phyloP scores from a whole-genome alignment of 2,888 invertebrate species.

The Drosophila subsilvestris region DNA sequence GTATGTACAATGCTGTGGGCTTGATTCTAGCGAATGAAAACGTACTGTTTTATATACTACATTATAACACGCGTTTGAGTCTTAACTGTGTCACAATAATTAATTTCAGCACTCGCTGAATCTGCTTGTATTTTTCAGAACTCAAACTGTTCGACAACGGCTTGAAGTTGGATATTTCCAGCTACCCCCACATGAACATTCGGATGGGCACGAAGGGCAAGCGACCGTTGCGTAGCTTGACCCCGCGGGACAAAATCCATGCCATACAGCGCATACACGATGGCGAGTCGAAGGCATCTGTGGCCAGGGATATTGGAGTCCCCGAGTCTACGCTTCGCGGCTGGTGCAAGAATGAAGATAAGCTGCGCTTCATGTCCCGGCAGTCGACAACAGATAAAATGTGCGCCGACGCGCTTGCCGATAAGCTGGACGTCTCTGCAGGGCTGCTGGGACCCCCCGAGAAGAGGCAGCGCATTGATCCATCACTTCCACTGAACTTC shows the following conservation, averaged over 20 bases:
- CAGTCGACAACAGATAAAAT: constrained; percentile 89
- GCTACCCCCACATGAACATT: constrained; percentile 83
- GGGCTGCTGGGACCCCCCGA: constrained; percentile 81
- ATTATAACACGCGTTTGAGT: constrained; percentile 48
- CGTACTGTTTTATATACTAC: constrained; percentile 53
- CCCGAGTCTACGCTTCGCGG: constrained; percentile 94
- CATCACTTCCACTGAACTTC: constrained; percentile 82
- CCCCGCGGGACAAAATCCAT: constrained; percentile 91
- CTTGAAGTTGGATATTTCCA: constrained; percentile 84
- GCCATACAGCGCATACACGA: constrained; percentile 93
- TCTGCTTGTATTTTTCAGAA: constrained; percentile 63
- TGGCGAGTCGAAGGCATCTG: constrained; percentile 93
- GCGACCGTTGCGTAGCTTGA: constrained; percentile 91
- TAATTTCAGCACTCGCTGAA: constrained; percentile 43
- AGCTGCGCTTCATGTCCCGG: constrained; percentile 88
- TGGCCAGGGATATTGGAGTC: constrained; percentile 93
- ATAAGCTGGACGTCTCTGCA: constrained; percentile 78
- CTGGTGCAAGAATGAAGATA: constrained; percentile 95
- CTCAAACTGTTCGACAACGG: constrained; percentile 83
- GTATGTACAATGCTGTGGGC: constrained; percentile 57
- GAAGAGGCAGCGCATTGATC: constrained; percentile 82
- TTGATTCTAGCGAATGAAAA: constrained; percentile 74
- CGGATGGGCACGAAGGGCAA: constrained; percentile 90
- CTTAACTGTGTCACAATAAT: constrained; percentile 64
- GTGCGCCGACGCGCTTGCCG: constrained; percentile 77